phyloP scores from a whole-genome alignment of 2,113 vertebrate genomes.

The Steatornis caripensis region DNA sequence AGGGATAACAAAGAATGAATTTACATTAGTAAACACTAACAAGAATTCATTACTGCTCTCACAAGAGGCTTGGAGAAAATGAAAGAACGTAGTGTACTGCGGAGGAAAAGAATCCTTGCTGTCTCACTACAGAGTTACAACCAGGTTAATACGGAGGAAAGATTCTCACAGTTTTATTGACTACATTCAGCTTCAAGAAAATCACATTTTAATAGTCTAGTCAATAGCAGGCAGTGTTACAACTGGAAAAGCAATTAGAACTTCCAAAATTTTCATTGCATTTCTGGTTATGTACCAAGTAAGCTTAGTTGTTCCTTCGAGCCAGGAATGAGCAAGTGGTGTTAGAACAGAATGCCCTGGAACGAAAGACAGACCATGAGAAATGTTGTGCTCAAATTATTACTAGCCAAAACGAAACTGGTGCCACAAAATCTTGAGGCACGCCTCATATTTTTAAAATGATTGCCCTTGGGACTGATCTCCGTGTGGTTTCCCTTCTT shows the following conservation, averaged over 20 bases:
- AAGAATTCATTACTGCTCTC: slow-evolving; percentile 61
- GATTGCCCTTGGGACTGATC: background rate
- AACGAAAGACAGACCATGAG: background rate
- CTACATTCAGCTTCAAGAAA: background rate
- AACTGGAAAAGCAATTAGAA: background rate
- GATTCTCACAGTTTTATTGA: background rate
- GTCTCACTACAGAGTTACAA: background rate
- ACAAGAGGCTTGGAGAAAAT: slow-evolving; percentile 27
- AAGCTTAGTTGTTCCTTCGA: background rate
- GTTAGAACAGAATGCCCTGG: background rate
- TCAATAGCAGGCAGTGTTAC: background rate
- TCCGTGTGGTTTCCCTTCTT: background rate
- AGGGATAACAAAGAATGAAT: slow-evolving; percentile 58
- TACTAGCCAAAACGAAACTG: background rate
- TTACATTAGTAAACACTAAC: slow-evolving; percentile 59
- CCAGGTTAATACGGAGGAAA: background rate
- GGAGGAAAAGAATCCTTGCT: background rate
- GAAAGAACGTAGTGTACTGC: background rate
- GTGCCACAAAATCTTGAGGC: background rate
- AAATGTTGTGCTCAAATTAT: background rate
- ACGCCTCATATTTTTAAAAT: background rate
- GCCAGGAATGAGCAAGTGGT: background rate
- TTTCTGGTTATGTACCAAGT: background rate
- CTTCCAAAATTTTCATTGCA: background rate
- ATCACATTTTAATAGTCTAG: background rate